Percentiles rank a stretch among this genome's conserved stretches.
Conservation (phyloP, 92 coral and sea anemone species). For the Actinernus sp. region DNA sequence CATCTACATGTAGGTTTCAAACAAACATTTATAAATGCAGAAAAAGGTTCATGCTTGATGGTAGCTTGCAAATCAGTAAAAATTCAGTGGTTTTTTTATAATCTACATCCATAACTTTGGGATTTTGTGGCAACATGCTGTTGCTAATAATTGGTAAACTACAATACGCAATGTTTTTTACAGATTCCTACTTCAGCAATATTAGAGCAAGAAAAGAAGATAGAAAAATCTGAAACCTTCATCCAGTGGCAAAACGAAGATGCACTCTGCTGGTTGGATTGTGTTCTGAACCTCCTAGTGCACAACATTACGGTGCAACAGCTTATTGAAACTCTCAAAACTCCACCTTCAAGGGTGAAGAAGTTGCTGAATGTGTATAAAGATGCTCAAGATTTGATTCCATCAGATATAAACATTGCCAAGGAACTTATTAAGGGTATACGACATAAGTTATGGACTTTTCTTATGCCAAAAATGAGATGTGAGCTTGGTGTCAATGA, state of each 20-base stretch:
- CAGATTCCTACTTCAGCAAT: no score
- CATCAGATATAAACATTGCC: constrained; percentile 42
- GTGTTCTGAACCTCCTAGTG: constrained; percentile 71
- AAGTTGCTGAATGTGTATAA: constrained; percentile 31
- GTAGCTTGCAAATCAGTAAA: no score
- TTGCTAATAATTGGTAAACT: no score
- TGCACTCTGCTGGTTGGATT: constrained; percentile 90
- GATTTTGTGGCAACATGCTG: no score
- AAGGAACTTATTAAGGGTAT: constrained; percentile 33
- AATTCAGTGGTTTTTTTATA: no score
- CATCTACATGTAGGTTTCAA: no score
- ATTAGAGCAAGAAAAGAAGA: no score
- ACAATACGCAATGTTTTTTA: no score
- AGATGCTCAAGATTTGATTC: constrained; percentile 59
- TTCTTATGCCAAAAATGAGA: constrained; percentile 81
- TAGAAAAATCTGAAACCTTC: constrained; percentile 31
- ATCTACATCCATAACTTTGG: no score
- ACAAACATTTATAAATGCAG: no score
- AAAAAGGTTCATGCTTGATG: no score
- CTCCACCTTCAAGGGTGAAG: constrained; percentile 44
- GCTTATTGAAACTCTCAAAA: constrained; percentile 19
- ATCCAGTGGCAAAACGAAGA: constrained; percentile 86
- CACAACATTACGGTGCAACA: constrained; percentile 72
- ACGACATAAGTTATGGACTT: constrained; percentile 72
- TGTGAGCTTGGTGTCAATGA: constrained; percentile 90